Evolutionary conservation across 2,888 invertebrate species (phyloP), one percentile per base, ranked within the genome.

Genomic region (Caenorhabditis sp.): DNA sequence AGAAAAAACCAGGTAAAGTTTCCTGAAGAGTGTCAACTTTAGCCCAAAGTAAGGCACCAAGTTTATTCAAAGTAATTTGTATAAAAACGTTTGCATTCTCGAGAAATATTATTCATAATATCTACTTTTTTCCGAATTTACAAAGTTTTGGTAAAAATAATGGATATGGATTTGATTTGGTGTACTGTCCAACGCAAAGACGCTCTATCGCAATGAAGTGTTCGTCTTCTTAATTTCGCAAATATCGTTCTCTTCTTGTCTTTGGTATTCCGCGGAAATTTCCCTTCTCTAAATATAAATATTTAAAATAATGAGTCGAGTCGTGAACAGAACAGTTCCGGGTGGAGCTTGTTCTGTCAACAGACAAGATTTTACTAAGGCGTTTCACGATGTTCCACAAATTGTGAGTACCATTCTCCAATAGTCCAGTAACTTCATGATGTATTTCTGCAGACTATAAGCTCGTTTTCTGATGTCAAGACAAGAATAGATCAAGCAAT

Each of bases 281-380:
- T n/a, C n/a, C n/a, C n/a, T n/a, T n/a, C n/a, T n/a, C n/a, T n/a
- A n/a, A n/a, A n/a, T n/a, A 13, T 13, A 32, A 18, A 28, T 28
- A 20, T 3, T 6, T n/a, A n/a, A n/a, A n/a, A n/a, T n/a, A n/a
- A 74, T 74, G 69, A 68, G 77, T 32, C 77, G 69, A 28, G 56
- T 64, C 11, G 62, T 77, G 1, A 74, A 60, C 40, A 58, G 74
- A 51, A 47, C 40, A 18, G 37, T 50, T 20, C 62, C 77, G 15
- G 64, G 58, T 22, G 69, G 64, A 35, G 35, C 40, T 0, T 77
- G 68, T 28, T 56, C 56, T 13, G 69, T 77, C 9, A 69, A 64
- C 37, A 62, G 51, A 13, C 69, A 69, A n/a, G 77, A 77, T 18
- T 77, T 77, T 20, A 13, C 47, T 5, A 77, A 77, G 26, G 53